Evolutionary conservation across 2,113 vertebrate species (phyloP).

Genomic region (Pseudorectes ferrugineus): DNA sequence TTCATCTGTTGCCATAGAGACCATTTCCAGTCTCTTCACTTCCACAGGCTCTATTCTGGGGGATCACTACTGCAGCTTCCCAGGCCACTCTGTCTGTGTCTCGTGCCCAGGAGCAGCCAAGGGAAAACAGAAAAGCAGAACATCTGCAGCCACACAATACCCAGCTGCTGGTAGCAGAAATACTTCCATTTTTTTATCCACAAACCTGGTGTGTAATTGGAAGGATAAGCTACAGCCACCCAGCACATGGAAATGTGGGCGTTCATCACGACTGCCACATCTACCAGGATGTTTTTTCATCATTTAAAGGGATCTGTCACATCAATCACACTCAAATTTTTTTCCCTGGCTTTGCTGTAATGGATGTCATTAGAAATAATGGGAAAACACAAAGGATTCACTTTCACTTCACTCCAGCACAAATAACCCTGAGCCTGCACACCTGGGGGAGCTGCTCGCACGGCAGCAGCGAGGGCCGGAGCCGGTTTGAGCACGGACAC

Average conservation of each 20-base stretch:
- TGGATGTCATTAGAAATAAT: background rate
- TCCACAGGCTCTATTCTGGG: background rate
- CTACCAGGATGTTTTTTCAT: background rate
- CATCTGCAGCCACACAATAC: background rate
- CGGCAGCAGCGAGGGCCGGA: background rate
- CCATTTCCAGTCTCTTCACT: background rate
- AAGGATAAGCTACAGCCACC: background rate
- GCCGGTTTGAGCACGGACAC: accelerated
- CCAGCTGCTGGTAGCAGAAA: background rate
- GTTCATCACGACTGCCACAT: background rate
- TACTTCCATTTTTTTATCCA: background rate
- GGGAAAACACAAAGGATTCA: background rate
- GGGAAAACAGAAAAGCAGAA: background rate
- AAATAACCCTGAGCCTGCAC: accelerated
- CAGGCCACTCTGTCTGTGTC: background rate
- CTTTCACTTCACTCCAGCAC: background rate
- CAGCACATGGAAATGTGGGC: background rate
- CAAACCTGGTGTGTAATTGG: background rate
- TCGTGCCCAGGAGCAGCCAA: background rate
- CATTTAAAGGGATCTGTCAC: background rate
- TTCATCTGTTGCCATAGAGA: constrained; percentile 60
- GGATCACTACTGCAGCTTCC: background rate
- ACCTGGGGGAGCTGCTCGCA: background rate
- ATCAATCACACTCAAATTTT: background rate
- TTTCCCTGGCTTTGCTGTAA: background rate